Evolutionary conservation across 2,113 vertebrate species (phyloP).

Genomic region (Rattus norvegicus): DNA sequence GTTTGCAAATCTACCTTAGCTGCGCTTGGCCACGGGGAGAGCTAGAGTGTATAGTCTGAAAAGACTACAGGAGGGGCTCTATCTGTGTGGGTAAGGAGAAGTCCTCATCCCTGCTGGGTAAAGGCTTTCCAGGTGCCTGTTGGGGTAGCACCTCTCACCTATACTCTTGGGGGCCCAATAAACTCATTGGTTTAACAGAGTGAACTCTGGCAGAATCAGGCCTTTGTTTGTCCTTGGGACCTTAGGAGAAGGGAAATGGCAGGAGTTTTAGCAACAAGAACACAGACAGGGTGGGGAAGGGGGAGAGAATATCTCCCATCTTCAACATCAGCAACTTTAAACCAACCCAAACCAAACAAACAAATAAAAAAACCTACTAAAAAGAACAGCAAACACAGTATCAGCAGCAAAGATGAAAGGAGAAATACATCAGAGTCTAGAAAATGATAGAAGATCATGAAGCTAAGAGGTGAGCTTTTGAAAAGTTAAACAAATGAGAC

Average conservation of each 20-base stretch:
- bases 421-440: background rate
- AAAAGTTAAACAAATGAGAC: background rate
- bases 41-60: background rate
- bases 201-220: background rate
- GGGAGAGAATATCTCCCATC: background rate
- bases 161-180: background rate
- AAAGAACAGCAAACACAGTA: background rate
- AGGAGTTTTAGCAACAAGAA: background rate
- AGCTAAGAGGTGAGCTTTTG: background rate
- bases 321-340: background rate
- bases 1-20: too few species aligned
- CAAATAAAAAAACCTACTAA: background rate
- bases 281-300: background rate
- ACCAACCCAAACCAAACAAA: background rate
- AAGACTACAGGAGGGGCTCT: background rate
- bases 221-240: background rate
- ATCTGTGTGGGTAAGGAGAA: background rate
- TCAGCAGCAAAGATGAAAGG: background rate
- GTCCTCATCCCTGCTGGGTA: background rate
- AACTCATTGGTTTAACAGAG: background rate
- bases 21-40: rapidly evolving
- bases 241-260: background rate
- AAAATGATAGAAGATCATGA: background rate
- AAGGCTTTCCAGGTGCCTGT: background rate
- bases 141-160: background rate